Conservation (phyloP, 2,113 vertebrate species). For the Cyprinodon variegatus region DNA sequence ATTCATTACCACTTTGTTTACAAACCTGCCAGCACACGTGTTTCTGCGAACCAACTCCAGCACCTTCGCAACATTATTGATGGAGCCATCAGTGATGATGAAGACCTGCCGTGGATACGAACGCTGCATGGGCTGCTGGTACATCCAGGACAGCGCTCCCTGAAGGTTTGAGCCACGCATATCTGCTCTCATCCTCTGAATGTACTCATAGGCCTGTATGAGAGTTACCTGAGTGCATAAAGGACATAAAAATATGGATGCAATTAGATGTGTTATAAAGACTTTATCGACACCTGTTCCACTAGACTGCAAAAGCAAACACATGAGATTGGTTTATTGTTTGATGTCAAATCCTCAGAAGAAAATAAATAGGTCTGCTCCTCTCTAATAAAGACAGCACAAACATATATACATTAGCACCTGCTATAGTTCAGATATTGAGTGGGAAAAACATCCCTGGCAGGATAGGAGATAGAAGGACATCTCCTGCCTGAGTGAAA, state of each 20-base stretch:
- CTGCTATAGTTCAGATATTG: slow-evolving; percentile 50
- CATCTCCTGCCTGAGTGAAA: slow-evolving; percentile 58
- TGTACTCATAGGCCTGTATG: slow-evolving; percentile 80
- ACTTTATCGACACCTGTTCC: slow-evolving; percentile 23
- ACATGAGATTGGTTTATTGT: slow-evolving; percentile 39
- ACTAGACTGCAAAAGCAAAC: slow-evolving; percentile 40
- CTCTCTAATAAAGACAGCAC: slow-evolving; percentile 55
- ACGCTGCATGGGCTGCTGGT: slow-evolving; percentile 86
- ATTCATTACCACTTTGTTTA: not conserved
- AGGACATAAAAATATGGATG: slow-evolving; percentile 9
- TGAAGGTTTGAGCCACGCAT: slow-evolving; percentile 81
- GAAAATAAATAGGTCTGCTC: slow-evolving; percentile 42
- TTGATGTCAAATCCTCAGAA: slow-evolving; percentile 53
- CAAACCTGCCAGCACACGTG: slow-evolving; percentile 86
- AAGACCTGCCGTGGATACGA: slow-evolving; percentile 93
- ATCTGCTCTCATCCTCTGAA: slow-evolving; percentile 78
- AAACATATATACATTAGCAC: slow-evolving; percentile 61
- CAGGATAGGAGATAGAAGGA: slow-evolving; percentile 31
- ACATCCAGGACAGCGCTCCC: slow-evolving; percentile 86
- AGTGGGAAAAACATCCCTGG: slow-evolving; percentile 57
- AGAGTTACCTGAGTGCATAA: slow-evolving; percentile 79
- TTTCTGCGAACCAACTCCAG: slow-evolving; percentile 91
- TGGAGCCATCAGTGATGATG: slow-evolving; percentile 80
- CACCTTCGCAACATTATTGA: slow-evolving; percentile 75
- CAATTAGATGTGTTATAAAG: slow-evolving; percentile 29